Conservation (phyloP, 2,797 vertebrate species). For the Phoeniculus purpureus region DNA sequence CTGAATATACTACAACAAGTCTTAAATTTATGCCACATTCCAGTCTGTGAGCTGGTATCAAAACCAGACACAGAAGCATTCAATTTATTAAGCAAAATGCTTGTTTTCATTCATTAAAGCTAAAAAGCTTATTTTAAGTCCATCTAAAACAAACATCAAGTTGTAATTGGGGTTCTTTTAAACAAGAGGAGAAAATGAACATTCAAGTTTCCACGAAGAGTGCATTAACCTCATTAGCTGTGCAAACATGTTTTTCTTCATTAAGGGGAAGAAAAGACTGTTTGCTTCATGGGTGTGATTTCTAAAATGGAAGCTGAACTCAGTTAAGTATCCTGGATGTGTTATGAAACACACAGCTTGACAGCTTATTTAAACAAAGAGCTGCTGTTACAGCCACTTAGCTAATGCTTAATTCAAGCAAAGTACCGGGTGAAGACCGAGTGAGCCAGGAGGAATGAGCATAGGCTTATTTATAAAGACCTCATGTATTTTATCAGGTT, state of each 20-base stretch:
- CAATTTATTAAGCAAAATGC: background rate
- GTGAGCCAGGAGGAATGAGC: background rate
- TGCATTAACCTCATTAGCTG: slow-evolving; percentile 59
- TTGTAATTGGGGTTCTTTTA: background rate
- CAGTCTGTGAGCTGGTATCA: background rate
- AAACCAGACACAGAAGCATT: background rate
- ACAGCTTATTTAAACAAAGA: slow-evolving; percentile 62
- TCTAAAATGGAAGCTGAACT: slow-evolving; percentile 52
- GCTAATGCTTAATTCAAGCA: slow-evolving; percentile 62
- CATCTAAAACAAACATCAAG: background rate
- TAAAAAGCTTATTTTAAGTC: background rate
- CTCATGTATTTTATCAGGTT: slow-evolving; percentile 4
- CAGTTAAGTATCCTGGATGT: slow-evolving; percentile 31
- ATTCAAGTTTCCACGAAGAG: background rate
- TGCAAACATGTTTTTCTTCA: slow-evolving; percentile 59
- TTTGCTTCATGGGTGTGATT: slow-evolving; percentile 34
- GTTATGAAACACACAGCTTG: slow-evolving; percentile 42
- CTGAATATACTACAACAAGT: background rate
- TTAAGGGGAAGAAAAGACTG: slow-evolving; percentile 19
- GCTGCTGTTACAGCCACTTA: slow-evolving; percentile 60
- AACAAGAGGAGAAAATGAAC: background rate
- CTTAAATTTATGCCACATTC: background rate
- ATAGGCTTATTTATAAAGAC: background rate
- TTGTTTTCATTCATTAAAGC: background rate
- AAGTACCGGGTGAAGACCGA: slow-evolving; percentile 11